phyloP scores from a whole-genome alignment of 2,888 invertebrate genomes.

The Ptychoptera albimana region DNA sequence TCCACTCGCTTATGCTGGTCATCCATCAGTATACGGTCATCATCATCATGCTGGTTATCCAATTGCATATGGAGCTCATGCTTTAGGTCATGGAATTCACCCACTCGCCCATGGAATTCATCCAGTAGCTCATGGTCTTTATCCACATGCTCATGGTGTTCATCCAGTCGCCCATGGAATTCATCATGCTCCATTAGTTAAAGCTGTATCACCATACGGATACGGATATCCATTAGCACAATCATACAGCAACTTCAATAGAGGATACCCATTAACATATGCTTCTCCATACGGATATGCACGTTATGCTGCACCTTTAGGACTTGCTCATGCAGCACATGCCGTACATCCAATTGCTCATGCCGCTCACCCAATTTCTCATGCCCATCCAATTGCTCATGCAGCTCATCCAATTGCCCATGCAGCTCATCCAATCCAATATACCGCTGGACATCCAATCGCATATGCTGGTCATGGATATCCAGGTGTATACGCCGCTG shows the following conservation, averaged over 20 bases:
- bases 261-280: no score
- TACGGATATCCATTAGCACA: no score
- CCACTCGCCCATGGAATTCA: no score
- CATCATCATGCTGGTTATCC: not conserved
- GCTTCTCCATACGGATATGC: not conserved
- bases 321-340: slow-evolving; percentile 2
- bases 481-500: slow-evolving; percentile 12
- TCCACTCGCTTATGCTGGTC: slow-evolving; percentile 19
- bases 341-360: not conserved
- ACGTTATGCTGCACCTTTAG: not conserved
- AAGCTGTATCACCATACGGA: no score
- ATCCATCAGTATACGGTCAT: not conserved
- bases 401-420: not conserved
- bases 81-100: no score
- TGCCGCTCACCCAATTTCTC: not conserved
- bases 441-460: slow-evolving; percentile 16
- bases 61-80: not conserved
- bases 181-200: no score
- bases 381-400: not conserved
- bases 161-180: no score
- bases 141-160: no score
- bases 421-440: slow-evolving; percentile 16
- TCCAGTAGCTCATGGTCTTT: no score
- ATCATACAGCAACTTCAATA: no score
- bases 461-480: slow-evolving; percentile 3